Evolutionary conservation across 2,888 invertebrate species (phyloP).

Genomic region (Cyclophora albipunctata): DNA sequence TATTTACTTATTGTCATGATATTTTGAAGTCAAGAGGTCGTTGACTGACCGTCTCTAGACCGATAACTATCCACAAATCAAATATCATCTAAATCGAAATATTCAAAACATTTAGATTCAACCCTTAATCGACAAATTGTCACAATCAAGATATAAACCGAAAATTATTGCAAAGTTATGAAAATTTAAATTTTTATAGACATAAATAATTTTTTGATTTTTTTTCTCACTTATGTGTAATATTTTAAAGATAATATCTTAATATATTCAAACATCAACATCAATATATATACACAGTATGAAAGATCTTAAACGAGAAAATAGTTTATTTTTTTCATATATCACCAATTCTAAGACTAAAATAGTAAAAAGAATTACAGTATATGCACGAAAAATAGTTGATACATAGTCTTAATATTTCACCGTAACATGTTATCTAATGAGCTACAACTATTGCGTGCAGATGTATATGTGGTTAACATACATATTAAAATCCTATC

Average conservation of each 20-base stretch:
- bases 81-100: neutral
- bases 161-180: conserved; percentile 11
- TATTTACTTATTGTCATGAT: conserved; percentile 67
- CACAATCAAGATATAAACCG: too few relatives aligned
- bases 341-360: conserved; percentile 65
- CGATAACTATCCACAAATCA: conserved; percentile 1
- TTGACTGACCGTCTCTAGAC: conserved; percentile 23
- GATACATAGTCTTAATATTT: conserved; percentile 58
- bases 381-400: conserved; percentile 74
- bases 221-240: too few relatives aligned
- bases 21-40: conserved; percentile 35
- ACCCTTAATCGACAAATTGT: too few relatives aligned
- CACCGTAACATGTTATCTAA: conserved; percentile 50
- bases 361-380: conserved; percentile 70
- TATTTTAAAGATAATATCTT: conserved; percentile 35
- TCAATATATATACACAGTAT: conserved; percentile 53
- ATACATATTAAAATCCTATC: neutral
- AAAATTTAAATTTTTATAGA: too few relatives aligned
- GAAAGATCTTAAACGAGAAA: conserved; percentile 55
- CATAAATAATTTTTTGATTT: too few relatives aligned
- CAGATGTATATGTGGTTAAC: conserved; percentile 26
- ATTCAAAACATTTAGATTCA: neutral
- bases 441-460: conserved; percentile 48
- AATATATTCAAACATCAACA: conserved; percentile 55
- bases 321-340: conserved; percentile 55